Conservation (phyloP, 2,888 invertebrate genomes). For the Andrena flavipes region DNA sequence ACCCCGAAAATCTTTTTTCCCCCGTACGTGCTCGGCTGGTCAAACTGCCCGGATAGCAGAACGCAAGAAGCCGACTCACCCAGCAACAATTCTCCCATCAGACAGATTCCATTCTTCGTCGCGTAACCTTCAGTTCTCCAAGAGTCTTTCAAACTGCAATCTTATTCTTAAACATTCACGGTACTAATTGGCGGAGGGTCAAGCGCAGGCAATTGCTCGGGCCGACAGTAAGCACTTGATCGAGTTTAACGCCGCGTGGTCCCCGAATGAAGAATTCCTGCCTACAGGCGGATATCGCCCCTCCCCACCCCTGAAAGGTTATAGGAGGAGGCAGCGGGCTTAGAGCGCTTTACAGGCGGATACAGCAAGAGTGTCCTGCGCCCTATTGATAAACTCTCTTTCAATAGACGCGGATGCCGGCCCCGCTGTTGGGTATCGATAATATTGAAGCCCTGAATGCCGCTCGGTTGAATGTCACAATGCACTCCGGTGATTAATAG, state of each 20-base stretch:
- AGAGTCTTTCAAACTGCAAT: background rate
- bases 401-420: conserved; percentile 70
- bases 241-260: background rate
- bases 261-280: conserved; percentile 34
- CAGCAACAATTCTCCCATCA: background rate
- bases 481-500: conserved; percentile 69
- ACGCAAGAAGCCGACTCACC: background rate
- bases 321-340: conserved; percentile 49
- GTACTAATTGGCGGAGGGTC: conserved; percentile 18
- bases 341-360: conserved; percentile 65
- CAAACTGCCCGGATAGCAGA: conserved; percentile 7
- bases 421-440: conserved; percentile 71
- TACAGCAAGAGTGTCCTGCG: conserved; percentile 68
- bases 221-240: conserved; percentile 5
- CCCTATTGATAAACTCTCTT: conserved; percentile 77
- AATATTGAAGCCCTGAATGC: conserved; percentile 73
- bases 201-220: background rate
- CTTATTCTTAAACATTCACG: background rate
- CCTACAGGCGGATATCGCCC: conserved; percentile 15
- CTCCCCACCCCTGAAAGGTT: conserved; percentile 40
- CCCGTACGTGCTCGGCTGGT: conserved; percentile 47
- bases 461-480: conserved; percentile 69
- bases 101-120: background rate
- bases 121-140: background rate
- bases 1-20: conserved; percentile 16